Evolutionary conservation across 1,140 invertebrate genomes (phyloP).

Genomic region (Microplitis demolitor): DNA sequence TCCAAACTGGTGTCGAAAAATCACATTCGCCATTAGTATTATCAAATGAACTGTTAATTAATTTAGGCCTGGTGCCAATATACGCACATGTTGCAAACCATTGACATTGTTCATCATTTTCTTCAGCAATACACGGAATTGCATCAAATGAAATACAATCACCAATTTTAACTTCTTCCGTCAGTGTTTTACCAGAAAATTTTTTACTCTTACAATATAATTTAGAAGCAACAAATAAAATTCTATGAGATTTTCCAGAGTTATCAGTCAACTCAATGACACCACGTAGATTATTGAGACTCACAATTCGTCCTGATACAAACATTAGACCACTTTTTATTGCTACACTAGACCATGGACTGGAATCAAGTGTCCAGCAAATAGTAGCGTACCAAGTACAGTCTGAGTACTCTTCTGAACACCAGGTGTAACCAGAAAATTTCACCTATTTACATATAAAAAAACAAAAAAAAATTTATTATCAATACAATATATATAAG

Average conservation of each 20-base stretch:
- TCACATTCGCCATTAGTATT: neutral
- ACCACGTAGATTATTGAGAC: constrained; percentile 36
- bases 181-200: constrained; percentile 35
- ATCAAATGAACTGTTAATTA: neutral
- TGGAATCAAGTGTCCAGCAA: constrained; percentile 26
- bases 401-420: neutral
- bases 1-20: too few relatives aligned
- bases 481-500: neutral
- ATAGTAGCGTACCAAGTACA: constrained; percentile 33
- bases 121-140: constrained; percentile 39
- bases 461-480: neutral
- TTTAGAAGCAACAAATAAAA: constrained; percentile 43
- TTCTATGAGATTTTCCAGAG: neutral
- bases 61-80: constrained; percentile 36
- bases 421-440: constrained; percentile 35
- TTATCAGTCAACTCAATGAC: constrained; percentile 29
- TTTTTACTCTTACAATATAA: constrained; percentile 39
- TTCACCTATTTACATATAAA: constrained; percentile 31
- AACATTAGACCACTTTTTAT: constrained; percentile 30
- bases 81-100: constrained; percentile 42
- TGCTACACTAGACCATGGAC: neutral
- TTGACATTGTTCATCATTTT: constrained; percentile 35
- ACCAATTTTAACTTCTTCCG: constrained; percentile 17
- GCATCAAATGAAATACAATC: constrained; percentile 41
- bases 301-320: constrained; percentile 23